Conservation (phyloP, 2,797 vertebrate genomes). For the Cephalopachus bancanus region DNA sequence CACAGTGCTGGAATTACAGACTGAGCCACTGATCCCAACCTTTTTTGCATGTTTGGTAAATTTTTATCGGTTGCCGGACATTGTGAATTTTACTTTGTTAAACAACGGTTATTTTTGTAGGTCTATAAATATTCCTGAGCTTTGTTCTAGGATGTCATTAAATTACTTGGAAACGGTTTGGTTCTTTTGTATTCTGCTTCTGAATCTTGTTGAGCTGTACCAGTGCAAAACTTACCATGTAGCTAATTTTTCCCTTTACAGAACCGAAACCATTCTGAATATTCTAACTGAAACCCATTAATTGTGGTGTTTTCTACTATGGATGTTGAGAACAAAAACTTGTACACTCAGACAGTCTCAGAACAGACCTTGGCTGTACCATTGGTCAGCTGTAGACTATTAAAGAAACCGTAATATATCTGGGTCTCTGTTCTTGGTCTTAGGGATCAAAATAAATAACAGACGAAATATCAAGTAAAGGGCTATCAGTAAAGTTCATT, state of each 20-base stretch:
- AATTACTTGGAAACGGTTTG: neutral
- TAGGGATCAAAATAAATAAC: slow-evolving; percentile 33
- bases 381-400: neutral
- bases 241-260: neutral
- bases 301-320: slow-evolving; percentile 11
- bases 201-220: neutral
- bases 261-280: neutral
- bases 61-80: too few relatives aligned
- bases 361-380: neutral
- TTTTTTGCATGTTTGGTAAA: too few relatives aligned
- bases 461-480: neutral
- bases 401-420: slow-evolving; percentile 4
- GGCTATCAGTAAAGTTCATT: neutral
- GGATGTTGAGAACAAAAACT: neutral
- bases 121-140: too few relatives aligned
- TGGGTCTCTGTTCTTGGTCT: neutral
- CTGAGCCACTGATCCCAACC: too few relatives aligned
- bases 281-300: neutral
- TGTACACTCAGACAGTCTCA: neutral
- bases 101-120: too few relatives aligned
- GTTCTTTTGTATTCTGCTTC: slow-evolving; percentile 1
- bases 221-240: neutral
- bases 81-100: too few relatives aligned
- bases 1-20: too few relatives aligned
- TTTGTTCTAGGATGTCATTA: too few relatives aligned